Evolutionary conservation across 2,113 vertebrate genomes (phyloP).

Genomic region (Nannobrachium achirus): DNA sequence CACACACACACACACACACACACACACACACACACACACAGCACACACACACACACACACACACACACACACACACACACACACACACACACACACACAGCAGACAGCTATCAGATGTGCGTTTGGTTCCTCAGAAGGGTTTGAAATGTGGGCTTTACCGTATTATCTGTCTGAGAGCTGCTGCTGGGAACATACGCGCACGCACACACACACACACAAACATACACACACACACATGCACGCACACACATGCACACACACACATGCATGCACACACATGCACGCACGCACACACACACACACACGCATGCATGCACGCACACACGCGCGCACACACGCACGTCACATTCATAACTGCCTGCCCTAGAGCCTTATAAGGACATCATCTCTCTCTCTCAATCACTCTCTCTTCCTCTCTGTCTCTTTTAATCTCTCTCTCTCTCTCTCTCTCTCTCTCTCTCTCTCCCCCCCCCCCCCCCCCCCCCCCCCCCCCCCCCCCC

Average conservation of each 20-base stretch:
- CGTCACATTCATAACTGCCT: conserved; percentile 68
- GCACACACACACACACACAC: neutral
- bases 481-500: neutral
- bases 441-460: neutral
- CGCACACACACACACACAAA: neutral
- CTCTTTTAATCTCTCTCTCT: neutral
- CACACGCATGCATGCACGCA: neutral
- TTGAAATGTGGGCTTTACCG: conserved; percentile 73
- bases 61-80: conserved; percentile 11
- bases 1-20: conserved; percentile 27
- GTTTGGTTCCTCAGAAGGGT: conserved; percentile 72
- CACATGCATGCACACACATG: neutral
- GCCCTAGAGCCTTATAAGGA: conserved; percentile 77
- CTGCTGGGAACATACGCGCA: conserved; percentile 63
- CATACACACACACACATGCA: no score
- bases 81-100: conserved; percentile 4
- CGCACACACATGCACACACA: neutral
- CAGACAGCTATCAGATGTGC: conserved; percentile 73
- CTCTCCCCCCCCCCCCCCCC: conserved; percentile 16
- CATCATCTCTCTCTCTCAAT: conserved; percentile 53
- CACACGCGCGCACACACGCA: conserved; percentile 41
- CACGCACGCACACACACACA: no score
- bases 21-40: conserved; percentile 17
- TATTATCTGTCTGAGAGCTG: conserved; percentile 68
- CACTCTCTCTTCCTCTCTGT: conserved; percentile 5